phyloP scores from a whole-genome alignment of 2,888 invertebrate genomes.

The Tenthredo notha region DNA sequence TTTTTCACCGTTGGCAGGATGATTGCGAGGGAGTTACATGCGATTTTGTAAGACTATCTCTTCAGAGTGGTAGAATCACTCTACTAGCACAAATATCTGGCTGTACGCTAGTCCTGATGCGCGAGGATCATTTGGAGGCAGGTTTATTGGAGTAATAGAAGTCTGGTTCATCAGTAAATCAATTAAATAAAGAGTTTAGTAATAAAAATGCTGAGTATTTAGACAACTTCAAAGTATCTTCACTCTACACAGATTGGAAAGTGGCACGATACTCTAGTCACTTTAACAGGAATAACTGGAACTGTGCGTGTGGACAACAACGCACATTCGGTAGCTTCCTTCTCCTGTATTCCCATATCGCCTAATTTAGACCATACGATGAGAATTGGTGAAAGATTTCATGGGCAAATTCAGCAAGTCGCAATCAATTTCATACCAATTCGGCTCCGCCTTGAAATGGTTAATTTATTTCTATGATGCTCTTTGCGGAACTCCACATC shows the following conservation, averaged over 20 bases:
- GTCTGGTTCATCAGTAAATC: background rate
- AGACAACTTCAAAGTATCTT: background rate
- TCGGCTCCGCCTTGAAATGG: constrained; percentile 69
- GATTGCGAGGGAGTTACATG: constrained; percentile 75
- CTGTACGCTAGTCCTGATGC: constrained; percentile 59
- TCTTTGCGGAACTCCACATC: background rate
- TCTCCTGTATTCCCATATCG: constrained; percentile 77
- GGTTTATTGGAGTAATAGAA: background rate
- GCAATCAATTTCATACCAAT: constrained; percentile 79
- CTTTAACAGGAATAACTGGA: constrained; percentile 77
- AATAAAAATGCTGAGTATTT: background rate
- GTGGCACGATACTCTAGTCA: constrained; percentile 79
- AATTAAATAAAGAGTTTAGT: background rate
- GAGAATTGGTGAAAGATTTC: constrained; percentile 78
- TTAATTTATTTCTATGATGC: constrained; percentile 33
- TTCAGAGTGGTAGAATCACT: constrained; percentile 61
- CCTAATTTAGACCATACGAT: constrained; percentile 77
- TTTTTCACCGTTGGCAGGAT: constrained; percentile 76
- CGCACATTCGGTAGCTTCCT: constrained; percentile 69
- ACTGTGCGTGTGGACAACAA: constrained; percentile 78
- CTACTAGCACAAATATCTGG: constrained; percentile 58
- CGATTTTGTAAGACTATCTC: constrained; percentile 60
- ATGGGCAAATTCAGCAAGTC: constrained; percentile 79
- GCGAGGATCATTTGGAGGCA: constrained; percentile 58
- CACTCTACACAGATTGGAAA: constrained; percentile 71